A percentile compares a stretch with the other conserved stretches of the same genome.
Evolutionary conservation across 2,888 invertebrate genomes (phyloP).

Genomic region (Lymantria dispar): DNA sequence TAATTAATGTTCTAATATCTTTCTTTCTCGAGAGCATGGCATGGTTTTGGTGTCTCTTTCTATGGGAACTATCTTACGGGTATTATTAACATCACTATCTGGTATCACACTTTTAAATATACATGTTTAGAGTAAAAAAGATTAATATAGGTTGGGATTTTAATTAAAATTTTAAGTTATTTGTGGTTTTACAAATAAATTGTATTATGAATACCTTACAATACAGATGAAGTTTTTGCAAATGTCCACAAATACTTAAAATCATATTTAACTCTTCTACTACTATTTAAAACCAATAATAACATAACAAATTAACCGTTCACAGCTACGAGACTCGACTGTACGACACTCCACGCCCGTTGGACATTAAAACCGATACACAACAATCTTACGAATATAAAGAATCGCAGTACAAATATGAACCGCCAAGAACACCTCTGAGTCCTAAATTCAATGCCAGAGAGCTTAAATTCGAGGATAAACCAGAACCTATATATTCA

Average conservation of each 20-base stretch:
- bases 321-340: conserved; percentile 79
- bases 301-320: conserved; percentile 9
- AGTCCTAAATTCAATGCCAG: conserved; percentile 79
- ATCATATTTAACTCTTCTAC: conserved; percentile 1
- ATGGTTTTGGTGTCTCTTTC: conserved; percentile 46
- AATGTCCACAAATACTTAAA: not conserved
- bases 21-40: conserved; percentile 42
- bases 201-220: too few relatives aligned
- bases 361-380: conserved; percentile 60
- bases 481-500: conserved; percentile 67
- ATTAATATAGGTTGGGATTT: not conserved
- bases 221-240: not conserved
- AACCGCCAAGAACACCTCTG: conserved; percentile 64
- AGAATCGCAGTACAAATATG: conserved; percentile 63
- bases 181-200: too few relatives aligned
- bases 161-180: not conserved
- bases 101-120: not conserved
- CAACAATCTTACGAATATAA: conserved; percentile 55
- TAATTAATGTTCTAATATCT: conserved; percentile 6
- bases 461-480: conserved; percentile 72
- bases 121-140: not conserved
- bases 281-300: conserved; percentile 8
- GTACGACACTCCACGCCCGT: conserved; percentile 77
- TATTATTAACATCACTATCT: conserved; percentile 7
- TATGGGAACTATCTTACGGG: conserved; percentile 8